Conservation (phyloP, 1,140 invertebrate species). For the Drosophila repletoides region DNA sequence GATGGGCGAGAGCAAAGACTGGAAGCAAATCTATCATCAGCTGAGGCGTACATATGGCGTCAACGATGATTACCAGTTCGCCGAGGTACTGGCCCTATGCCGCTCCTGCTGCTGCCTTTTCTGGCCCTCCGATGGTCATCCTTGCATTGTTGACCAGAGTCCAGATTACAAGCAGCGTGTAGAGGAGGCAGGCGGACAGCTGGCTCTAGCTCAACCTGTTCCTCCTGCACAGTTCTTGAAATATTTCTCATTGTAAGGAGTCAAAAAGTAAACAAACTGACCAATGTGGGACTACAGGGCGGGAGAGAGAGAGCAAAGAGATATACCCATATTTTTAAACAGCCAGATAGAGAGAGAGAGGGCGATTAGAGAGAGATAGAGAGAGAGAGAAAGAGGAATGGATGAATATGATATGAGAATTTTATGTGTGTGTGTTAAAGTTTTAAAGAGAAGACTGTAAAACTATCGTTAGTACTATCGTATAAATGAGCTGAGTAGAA, state of each 20-base stretch:
- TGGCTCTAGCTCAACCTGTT: slow-evolving; percentile 91
- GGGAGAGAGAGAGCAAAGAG: slow-evolving; percentile 38
- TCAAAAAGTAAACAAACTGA: neutral
- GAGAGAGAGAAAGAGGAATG: slow-evolving; percentile 47
- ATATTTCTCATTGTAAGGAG: slow-evolving; percentile 92
- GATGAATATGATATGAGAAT: slow-evolving; percentile 46
- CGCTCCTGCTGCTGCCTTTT: slow-evolving; percentile 97
- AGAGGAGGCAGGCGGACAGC: slow-evolving; percentile 89
- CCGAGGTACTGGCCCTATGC: slow-evolving; percentile 97
- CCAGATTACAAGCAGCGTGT: slow-evolving; percentile 90
- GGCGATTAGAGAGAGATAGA: neutral
- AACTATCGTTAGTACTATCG: too few relatives aligned
- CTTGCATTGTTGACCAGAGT: slow-evolving; percentile 92
- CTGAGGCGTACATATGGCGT: slow-evolving; percentile 92
- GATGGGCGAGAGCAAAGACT: slow-evolving; percentile 84
- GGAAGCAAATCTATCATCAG: slow-evolving; percentile 89
- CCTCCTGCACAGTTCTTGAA: slow-evolving; percentile 94
- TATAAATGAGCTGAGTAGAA: too few relatives aligned
- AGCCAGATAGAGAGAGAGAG: slow-evolving; percentile 5
- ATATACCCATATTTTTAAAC: slow-evolving; percentile 37
- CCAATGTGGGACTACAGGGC: neutral
- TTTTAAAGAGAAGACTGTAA: too few relatives aligned
- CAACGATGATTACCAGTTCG: slow-evolving; percentile 93
- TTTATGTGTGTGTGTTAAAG: slow-evolving; percentile 64
- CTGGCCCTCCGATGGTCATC: slow-evolving; percentile 96